Percentiles rank a stretch among this genome's conserved stretches.
Conservation (phyloP, 37 sponge, comb jelly and placozoan genomes). For the Chondrilla cf. caribensis region DNA sequence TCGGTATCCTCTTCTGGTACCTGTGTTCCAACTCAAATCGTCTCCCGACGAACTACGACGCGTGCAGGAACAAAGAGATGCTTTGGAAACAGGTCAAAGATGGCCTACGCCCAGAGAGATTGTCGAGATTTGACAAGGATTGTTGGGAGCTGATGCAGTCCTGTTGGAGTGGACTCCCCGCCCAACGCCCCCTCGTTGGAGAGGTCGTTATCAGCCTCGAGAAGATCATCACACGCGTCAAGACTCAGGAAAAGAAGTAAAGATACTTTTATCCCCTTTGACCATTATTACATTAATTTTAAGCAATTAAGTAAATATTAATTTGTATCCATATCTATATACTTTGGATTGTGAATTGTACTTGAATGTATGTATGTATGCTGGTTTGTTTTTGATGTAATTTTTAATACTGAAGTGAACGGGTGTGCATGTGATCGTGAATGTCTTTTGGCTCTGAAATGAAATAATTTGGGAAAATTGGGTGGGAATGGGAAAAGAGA, state of each 20-base stretch:
- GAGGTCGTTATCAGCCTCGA: slow-evolving; percentile 39
- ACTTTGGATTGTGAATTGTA: not conserved
- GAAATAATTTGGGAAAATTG: too few species aligned
- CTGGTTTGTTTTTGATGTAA: too few species aligned
- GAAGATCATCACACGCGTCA: too few species aligned
- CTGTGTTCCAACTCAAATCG: slow-evolving; percentile 24
- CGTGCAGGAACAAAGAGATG: slow-evolving; percentile 84
- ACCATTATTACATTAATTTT: too few species aligned
- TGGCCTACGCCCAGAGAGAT: slow-evolving; percentile 84
- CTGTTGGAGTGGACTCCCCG: slow-evolving; percentile 80
- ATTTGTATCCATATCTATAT: too few species aligned
- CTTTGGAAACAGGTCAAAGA: slow-evolving; percentile 80
- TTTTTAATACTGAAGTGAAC: too few species aligned
- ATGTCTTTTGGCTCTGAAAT: too few species aligned
- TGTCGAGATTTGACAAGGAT: slow-evolving; percentile 67
- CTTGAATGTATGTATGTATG: not conserved
- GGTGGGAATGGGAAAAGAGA: too few species aligned
- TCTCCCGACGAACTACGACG: slow-evolving; percentile 57
- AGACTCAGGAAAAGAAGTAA: too few species aligned
- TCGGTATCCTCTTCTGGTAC: slow-evolving; percentile 98
- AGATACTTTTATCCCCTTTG: too few species aligned
- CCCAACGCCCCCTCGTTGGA: slow-evolving; percentile 71
- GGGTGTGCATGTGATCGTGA: too few species aligned
- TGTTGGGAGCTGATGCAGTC: slow-evolving; percentile 86
- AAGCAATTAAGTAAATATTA: too few species aligned